A percentile compares a stretch with the other conserved stretches of the same genome.
These are phyloP conservation scores for Achatina immaculata DNA, from an alignment of 1,140 invertebrate genomes.

Conservation along the genomic window DNA sequence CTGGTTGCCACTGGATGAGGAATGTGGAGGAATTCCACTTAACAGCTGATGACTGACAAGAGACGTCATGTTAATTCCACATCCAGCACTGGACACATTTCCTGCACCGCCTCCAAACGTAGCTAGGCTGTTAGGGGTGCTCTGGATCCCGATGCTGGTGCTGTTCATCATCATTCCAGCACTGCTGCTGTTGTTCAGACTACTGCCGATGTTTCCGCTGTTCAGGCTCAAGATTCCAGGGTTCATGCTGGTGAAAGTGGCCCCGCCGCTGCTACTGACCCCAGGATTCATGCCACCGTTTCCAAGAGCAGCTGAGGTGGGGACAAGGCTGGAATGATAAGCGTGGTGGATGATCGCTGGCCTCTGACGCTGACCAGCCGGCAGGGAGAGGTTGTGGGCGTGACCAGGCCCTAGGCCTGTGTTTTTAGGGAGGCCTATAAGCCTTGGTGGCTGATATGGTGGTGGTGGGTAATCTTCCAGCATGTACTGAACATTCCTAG, in stretches of 20 bases:
- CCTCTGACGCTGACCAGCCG: conserved; percentile 26
- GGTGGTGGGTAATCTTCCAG: conserved; percentile 66
- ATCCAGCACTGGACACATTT: neutral
- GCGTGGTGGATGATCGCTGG: conserved; percentile 32
- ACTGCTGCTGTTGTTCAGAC: neutral
- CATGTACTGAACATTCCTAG: conserved; percentile 45
- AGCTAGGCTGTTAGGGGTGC: neutral
- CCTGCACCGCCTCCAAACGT: conserved; percentile 9
- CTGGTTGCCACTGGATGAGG: conserved; percentile 9
- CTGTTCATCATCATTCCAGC: neutral
- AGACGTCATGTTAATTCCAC: conserved; percentile 12
- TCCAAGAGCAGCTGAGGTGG: conserved; percentile 30
- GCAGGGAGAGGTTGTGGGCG: conserved; percentile 35
- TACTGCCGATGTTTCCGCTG: conserved; percentile 7
- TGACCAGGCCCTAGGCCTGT: conserved; percentile 22
- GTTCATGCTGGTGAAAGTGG: conserved; percentile 2
- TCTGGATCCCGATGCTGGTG: neutral
- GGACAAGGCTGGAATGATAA: conserved; percentile 36
- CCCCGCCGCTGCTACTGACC: neutral
- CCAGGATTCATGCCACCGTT: neutral
- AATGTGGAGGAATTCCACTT: neutral
- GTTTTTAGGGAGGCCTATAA: conserved; percentile 30
- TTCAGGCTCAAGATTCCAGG: conserved; percentile 13
- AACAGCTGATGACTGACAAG: conserved; percentile 26
- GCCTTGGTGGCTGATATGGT: conserved; percentile 61